These are phyloP conservation scores for Chloropsis hardwickii DNA, from an alignment of 2,113 vertebrate genomes.

Conservation along the genomic window DNA sequence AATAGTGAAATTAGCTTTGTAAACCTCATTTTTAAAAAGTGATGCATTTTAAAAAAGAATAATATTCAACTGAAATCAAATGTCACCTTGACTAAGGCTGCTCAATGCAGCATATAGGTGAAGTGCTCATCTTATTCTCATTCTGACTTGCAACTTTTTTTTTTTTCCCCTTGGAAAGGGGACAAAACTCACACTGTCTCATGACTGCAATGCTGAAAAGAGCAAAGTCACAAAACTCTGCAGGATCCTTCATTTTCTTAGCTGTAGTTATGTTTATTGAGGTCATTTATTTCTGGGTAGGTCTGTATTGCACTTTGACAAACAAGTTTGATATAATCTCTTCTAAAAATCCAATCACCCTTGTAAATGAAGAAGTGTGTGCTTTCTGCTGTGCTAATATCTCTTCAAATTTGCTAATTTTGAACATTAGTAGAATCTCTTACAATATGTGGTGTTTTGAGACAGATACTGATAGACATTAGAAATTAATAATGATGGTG, in stretches of 20 bases:
- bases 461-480: not conserved
- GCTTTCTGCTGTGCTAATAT: not conserved
- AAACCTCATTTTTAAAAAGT: not conserved
- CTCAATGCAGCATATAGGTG: conserved; percentile 21
- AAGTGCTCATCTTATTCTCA: conserved; percentile 17
- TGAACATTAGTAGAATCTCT: not conserved
- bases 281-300: not conserved
- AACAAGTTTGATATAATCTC: not conserved
- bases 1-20: not conserved
- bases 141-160: not conserved
- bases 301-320: not conserved
- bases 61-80: not conserved
- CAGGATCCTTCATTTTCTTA: conserved; percentile 10
- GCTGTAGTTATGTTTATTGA: not conserved
- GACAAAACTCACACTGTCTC: not conserved
- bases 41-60: not conserved
- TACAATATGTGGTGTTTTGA: not conserved
- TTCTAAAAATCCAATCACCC: not conserved
- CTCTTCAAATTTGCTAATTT: not conserved
- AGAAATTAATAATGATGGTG: not conserved
- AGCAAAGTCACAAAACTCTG: conserved; percentile 4
- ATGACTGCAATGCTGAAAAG: conserved; percentile 46
- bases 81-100: conserved; percentile 41
- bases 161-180: not conserved
- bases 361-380: not conserved